phyloP scores from a whole-genome alignment of 2,888 invertebrate genomes.

The Habroteleia sp. region DNA sequence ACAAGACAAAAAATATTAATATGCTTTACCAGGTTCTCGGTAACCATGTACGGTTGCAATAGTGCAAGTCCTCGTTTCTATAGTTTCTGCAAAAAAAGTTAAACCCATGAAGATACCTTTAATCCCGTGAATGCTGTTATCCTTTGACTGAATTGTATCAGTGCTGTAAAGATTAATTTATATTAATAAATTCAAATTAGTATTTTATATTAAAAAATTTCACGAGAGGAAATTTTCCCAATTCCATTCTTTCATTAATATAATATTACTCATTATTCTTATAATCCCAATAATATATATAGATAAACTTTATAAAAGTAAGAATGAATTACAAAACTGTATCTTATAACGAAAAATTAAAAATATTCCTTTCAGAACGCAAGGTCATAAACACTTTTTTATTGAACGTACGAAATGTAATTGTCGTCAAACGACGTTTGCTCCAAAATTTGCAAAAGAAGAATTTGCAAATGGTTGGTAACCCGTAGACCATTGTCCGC shows the following conservation, averaged over 20 bases:
- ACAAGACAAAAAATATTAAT: too few relatives aligned
- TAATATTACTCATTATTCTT: too few relatives aligned
- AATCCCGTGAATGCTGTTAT: conserved; percentile 55
- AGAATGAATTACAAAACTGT: too few relatives aligned
- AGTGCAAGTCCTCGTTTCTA: conserved; percentile 66
- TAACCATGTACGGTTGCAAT: conserved; percentile 69
- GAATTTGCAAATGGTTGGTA: conserved; percentile 69
- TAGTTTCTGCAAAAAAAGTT: conserved; percentile 62
- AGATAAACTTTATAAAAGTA: too few relatives aligned
- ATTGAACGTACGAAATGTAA: conserved; percentile 24
- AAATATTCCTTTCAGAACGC: too few relatives aligned
- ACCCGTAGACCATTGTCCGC: conserved; percentile 73
- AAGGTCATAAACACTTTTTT: too few relatives aligned
- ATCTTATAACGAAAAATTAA: too few relatives aligned
- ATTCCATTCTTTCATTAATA: too few relatives aligned
- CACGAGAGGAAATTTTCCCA: too few relatives aligned
- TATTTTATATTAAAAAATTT: too few relatives aligned
- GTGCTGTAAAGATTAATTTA: conserved; percentile 11
- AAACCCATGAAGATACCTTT: conserved; percentile 61
- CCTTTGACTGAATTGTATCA: conserved; percentile 21
- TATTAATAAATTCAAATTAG: too few relatives aligned
- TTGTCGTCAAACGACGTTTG: conserved; percentile 63
- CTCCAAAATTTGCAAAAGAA: conserved; percentile 67
- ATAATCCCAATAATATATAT: too few relatives aligned
- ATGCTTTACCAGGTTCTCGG: conserved; percentile 67